phyloP scores from a whole-genome alignment of 1,140 invertebrate genomes.

The Aphelenchoides besseyi region DNA sequence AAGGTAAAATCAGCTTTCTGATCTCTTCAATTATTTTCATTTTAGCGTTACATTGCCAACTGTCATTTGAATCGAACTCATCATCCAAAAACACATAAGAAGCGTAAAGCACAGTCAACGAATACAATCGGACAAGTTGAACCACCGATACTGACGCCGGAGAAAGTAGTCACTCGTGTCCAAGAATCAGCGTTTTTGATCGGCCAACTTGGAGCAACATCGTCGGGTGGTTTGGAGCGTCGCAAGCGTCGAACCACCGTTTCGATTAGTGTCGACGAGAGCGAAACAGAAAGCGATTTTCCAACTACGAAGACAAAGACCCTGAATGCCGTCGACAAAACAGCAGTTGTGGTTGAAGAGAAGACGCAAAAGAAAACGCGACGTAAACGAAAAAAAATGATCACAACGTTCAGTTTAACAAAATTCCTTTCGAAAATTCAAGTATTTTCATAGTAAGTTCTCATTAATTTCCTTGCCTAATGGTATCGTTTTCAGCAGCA shows the following conservation, averaged over 20 bases:
- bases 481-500: slow-evolving; percentile 19
- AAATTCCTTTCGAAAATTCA: slow-evolving; percentile 29
- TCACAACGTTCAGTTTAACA: slow-evolving; percentile 26
- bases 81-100: slow-evolving; percentile 26
- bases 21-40: slow-evolving; percentile 13
- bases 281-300: slow-evolving; percentile 6
- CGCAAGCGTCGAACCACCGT: slow-evolving; percentile 18
- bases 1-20: slow-evolving; percentile 26
- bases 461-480: not conserved
- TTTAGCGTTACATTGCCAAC: slow-evolving; percentile 33
- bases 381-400: not conserved
- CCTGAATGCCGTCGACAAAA: not conserved
- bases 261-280: slow-evolving; percentile 23
- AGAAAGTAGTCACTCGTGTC: not conserved
- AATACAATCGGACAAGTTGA: not conserved
- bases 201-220: too few relatives aligned
- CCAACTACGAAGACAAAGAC: slow-evolving; percentile 6
- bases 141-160: not conserved
- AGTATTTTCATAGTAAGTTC: slow-evolving; percentile 36
- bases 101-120: slow-evolving; percentile 10
- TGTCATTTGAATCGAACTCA: slow-evolving; percentile 35
- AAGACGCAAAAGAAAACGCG: not conserved
- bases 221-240: not conserved
- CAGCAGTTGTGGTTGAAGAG: not conserved
- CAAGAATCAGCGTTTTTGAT: too few relatives aligned